phyloP scores from a whole-genome alignment of 2,888 invertebrate species.

The Eilema griseolum region DNA sequence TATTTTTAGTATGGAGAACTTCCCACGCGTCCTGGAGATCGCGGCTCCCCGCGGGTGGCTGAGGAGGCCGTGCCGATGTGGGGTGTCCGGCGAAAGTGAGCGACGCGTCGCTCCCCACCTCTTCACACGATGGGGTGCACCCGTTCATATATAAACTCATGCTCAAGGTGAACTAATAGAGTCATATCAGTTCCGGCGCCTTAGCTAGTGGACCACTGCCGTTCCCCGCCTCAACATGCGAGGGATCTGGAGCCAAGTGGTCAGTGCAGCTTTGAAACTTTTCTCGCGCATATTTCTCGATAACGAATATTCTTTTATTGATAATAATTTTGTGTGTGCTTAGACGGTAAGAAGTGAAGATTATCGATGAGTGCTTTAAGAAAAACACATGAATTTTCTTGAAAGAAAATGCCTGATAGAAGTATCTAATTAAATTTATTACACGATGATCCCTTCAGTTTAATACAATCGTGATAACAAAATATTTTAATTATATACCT shows the following conservation, averaged over 20 bases:
- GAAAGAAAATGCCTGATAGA: not conserved
- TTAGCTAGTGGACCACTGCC: constrained; percentile 74
- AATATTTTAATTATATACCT: not conserved
- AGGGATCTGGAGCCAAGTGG: constrained; percentile 88
- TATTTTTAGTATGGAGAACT: constrained; percentile 15
- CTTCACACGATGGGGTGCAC: constrained; percentile 66
- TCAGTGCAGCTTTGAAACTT: constrained; percentile 74
- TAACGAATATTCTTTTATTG: not conserved
- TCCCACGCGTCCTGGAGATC: constrained; percentile 58
- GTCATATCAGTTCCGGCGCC: constrained; percentile 78
- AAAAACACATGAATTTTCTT: not conserved
- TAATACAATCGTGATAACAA: not conserved
- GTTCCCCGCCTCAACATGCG: constrained; percentile 85
- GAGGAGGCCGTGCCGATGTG: constrained; percentile 31
- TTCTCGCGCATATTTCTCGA: constrained; percentile 10
- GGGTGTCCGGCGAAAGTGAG: constrained; percentile 74
- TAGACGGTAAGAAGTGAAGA: constrained; percentile 5
- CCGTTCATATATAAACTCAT: constrained; percentile 72
- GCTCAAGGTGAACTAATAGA: constrained; percentile 72
- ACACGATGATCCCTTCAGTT: not conserved
- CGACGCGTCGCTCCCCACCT: constrained; percentile 65
- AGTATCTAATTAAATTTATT: not conserved
- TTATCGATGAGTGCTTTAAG: not conserved
- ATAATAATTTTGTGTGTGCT: constrained; percentile 8
- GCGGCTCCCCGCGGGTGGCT: constrained; percentile 16